phyloP scores from a whole-genome alignment of 1,140 invertebrate genomes.

The Drosophila busckii region DNA sequence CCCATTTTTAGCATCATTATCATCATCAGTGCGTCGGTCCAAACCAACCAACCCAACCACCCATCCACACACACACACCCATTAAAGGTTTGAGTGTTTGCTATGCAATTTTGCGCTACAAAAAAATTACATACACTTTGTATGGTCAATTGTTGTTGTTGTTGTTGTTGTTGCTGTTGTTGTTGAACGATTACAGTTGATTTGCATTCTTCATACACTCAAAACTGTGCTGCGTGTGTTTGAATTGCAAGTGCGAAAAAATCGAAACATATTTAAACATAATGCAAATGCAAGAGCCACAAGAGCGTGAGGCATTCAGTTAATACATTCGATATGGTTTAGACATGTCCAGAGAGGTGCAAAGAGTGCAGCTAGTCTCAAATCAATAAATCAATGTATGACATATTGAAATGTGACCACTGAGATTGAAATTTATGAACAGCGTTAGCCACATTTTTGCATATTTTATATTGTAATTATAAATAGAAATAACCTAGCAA shows the following conservation, averaged over 20 bases:
- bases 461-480: too few relatives aligned
- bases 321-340: conserved; percentile 1
- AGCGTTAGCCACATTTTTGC: too few relatives aligned
- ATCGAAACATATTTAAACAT: conserved; percentile 32
- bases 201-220: conserved; percentile 32
- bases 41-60: not conserved
- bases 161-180: conserved; percentile 32
- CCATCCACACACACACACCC: not conserved
- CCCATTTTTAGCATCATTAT: conserved; percentile 18
- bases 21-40: conserved; percentile 1
- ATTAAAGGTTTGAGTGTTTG: conserved; percentile 39
- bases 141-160: conserved; percentile 24
- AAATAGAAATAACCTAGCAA: too few relatives aligned
- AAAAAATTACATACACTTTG: conserved; percentile 25
- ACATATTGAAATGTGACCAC: not conserved
- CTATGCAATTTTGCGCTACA: conserved; percentile 55
- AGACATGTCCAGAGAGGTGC: too few relatives aligned
- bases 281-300: conserved; percentile 20
- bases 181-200: conserved; percentile 40
- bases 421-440: not conserved
- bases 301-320: conserved; percentile 1
- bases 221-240: conserved; percentile 14
- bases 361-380: not conserved
- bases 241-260: conserved; percentile 37
- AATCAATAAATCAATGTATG: not conserved